Conservation (phyloP, 2,113 vertebrate genomes). For the Charadrius vociferus region DNA sequence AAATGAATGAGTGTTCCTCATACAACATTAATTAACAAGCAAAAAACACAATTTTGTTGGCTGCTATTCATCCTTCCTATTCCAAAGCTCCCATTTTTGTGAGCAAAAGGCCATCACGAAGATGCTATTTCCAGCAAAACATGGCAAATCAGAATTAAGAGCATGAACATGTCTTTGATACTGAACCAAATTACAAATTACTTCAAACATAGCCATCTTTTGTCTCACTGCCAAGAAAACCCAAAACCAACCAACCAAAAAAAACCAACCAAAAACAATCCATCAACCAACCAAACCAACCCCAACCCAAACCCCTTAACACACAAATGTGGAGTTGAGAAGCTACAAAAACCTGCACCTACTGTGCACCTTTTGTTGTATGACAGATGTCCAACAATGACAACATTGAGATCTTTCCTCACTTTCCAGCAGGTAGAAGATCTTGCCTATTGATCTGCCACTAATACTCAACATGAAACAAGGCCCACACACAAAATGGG, state of each 20-base stretch:
- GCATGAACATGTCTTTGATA: neutral
- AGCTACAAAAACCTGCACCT: neutral
- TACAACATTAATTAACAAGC: neutral
- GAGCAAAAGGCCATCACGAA: neutral
- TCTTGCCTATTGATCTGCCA: neutral
- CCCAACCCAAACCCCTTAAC: neutral
- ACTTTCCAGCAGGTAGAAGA: neutral
- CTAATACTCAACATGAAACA: neutral
- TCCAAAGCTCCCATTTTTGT: neutral
- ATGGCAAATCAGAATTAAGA: neutral
- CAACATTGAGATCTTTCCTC: neutral
- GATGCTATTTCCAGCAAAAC: neutral
- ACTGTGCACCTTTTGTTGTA: neutral
- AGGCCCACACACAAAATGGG: neutral
- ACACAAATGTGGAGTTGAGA: neutral
- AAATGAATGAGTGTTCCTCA: neutral
- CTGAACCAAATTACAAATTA: constrained; percentile 42
- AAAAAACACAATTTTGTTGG: neutral
- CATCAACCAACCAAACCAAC: neutral
- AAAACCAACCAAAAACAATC: neutral
- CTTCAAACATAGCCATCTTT: constrained; percentile 22
- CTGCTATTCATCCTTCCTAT: neutral
- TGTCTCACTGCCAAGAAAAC: neutral
- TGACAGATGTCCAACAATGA: neutral
- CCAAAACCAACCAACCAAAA: neutral